phyloP scores from a whole-genome alignment of 2,797 vertebrate genomes.

The Glossophaga mutica region DNA sequence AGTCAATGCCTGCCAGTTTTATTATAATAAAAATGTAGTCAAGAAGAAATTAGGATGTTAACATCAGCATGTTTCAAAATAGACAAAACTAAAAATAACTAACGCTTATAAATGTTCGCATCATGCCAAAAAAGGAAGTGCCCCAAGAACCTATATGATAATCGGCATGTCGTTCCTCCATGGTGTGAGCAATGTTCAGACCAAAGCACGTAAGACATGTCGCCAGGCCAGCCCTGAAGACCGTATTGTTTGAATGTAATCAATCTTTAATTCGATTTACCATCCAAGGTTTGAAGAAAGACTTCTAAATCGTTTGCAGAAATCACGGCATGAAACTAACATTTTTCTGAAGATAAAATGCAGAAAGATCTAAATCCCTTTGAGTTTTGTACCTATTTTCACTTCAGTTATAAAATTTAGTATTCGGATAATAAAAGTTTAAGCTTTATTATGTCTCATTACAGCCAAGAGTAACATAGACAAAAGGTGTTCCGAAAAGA shows the following conservation, averaged over 20 bases:
- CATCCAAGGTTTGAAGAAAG: neutral
- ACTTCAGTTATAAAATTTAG: neutral
- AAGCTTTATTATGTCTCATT: neutral
- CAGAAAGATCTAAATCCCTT: neutral
- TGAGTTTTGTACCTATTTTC: neutral
- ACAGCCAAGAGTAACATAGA: neutral
- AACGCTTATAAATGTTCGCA: neutral
- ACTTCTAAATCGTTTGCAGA: neutral
- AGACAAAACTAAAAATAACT: neutral
- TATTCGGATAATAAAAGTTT: neutral
- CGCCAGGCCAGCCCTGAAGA: neutral
- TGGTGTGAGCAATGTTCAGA: neutral
- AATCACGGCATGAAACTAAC: neutral
- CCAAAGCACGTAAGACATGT: neutral
- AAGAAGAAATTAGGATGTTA: neutral
- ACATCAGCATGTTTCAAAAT: conserved; percentile 11
- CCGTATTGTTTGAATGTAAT: neutral
- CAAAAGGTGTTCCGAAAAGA: neutral
- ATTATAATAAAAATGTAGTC: neutral
- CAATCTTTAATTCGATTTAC: neutral
- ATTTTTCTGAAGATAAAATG: conserved; percentile 29
- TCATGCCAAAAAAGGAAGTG: neutral
- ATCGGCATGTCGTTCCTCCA: neutral
- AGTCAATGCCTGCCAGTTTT: neutral
- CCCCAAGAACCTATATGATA: neutral